Evolutionary conservation across 1,140 invertebrate genomes (phyloP).

Genomic region (Andricus grossulariae): DNA sequence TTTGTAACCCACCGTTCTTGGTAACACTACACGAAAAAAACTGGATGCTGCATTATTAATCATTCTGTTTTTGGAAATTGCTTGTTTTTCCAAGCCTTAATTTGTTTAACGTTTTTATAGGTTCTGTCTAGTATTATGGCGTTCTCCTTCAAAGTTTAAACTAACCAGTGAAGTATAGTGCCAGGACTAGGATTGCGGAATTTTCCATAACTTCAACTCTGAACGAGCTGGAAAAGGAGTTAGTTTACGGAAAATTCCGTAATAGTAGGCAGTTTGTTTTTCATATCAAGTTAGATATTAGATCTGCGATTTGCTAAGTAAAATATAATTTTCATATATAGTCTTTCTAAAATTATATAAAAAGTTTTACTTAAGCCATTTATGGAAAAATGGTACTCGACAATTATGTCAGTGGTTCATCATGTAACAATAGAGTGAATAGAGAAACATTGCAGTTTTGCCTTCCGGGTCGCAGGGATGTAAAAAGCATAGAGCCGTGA

Average conservation of each 20-base stretch:
- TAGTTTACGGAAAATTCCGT: too few species aligned
- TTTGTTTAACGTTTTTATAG: too few species aligned
- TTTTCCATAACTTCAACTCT: too few species aligned
- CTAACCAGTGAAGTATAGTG: too few species aligned
- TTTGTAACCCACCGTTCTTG: slow-evolving; percentile 4
- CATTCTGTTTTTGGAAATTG: neutral
- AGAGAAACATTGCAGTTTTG: slow-evolving; percentile 26
- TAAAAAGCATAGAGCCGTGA: slow-evolving; percentile 35
- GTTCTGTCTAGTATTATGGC: too few species aligned
- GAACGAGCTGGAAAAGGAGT: too few species aligned
- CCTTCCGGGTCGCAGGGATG: slow-evolving; percentile 31
- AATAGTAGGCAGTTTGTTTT: too few species aligned
- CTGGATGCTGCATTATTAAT: neutral
- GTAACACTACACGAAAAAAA: slow-evolving; percentile 10
- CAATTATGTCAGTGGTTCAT: neutral
- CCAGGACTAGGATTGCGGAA: too few species aligned
- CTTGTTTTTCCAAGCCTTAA: neutral
- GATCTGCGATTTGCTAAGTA: too few species aligned
- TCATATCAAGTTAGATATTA: too few species aligned
- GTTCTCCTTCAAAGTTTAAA: too few species aligned
- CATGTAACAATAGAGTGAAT: slow-evolving; percentile 25
- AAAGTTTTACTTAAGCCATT: neutral
- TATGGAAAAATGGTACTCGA: neutral
- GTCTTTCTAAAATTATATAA: neutral
- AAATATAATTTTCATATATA: too few species aligned